phyloP scores from a whole-genome alignment of 1,140 invertebrate genomes.

The Caenorhabditis brenneri region DNA sequence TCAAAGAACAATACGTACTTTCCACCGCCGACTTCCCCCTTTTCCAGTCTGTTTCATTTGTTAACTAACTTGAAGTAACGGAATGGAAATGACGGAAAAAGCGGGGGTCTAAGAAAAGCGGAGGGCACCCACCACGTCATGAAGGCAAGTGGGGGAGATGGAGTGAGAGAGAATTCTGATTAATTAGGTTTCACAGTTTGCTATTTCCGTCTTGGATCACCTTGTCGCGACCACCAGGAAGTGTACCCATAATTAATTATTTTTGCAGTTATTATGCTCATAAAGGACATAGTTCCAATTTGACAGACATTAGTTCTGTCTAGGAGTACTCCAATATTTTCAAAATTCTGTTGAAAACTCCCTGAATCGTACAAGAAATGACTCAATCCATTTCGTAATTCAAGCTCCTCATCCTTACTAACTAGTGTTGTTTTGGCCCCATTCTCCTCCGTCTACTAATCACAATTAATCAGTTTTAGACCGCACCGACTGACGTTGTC shows the following conservation, averaged over 20 bases:
- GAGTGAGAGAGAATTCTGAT: background rate
- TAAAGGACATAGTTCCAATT: too few species aligned
- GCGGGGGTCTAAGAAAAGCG: background rate
- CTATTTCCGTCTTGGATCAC: background rate
- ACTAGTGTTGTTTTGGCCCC: slow-evolving; percentile 14
- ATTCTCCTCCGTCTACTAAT: background rate
- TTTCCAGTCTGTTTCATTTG: slow-evolving; percentile 32
- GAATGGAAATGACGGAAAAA: slow-evolving; percentile 6
- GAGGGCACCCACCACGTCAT: background rate
- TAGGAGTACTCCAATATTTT: too few species aligned
- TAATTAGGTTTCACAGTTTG: background rate
- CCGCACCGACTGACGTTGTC: background rate
- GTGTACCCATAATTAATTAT: background rate
- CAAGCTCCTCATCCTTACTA: background rate
- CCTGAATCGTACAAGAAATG: too few species aligned
- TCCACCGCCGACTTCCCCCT: background rate
- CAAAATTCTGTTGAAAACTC: too few species aligned
- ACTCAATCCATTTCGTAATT: slow-evolving; percentile 13
- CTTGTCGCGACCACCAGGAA: background rate
- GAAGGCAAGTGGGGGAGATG: too few species aligned
- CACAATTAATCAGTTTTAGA: slow-evolving; percentile 2
- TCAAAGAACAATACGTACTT: slow-evolving; percentile 15
- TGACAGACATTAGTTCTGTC: too few species aligned
- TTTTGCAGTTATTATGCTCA: background rate
- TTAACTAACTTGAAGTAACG: background rate